Evolutionary conservation across 2,888 invertebrate genomes (phyloP).

Genomic region (Glyphotaelius pellucidus): DNA sequence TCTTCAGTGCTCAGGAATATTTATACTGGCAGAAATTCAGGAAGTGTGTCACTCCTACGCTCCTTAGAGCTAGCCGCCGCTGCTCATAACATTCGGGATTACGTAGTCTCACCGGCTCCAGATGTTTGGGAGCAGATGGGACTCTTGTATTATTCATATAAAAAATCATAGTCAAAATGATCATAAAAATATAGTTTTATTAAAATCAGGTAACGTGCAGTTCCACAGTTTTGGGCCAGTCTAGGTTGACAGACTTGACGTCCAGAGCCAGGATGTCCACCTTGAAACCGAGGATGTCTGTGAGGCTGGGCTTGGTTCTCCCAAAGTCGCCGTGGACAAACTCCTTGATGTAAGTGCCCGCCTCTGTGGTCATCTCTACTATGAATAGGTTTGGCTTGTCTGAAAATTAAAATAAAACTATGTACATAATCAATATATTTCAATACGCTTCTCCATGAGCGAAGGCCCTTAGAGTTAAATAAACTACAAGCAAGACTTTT

Average conservation of each 20-base stretch:
- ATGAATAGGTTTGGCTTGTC: slow-evolving; percentile 78
- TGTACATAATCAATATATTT: not conserved
- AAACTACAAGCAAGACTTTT: not conserved
- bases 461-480: too few species aligned
- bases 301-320: slow-evolving; percentile 88
- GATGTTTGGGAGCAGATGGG: too few species aligned
- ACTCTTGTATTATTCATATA: too few species aligned
- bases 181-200: slow-evolving; percentile 10
- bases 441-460: too few species aligned
- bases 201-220: not conserved
- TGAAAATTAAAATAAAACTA: slow-evolving; percentile 66
- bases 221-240: slow-evolving; percentile 80
- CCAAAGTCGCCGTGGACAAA: slow-evolving; percentile 98
- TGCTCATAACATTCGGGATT: too few species aligned
- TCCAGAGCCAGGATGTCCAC: slow-evolving; percentile 96
- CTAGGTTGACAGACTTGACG: slow-evolving; percentile 86
- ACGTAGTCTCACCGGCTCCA: too few species aligned
- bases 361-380: slow-evolving; percentile 87
- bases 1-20: too few species aligned
- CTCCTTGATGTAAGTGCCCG: slow-evolving; percentile 98
- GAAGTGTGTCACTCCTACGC: too few species aligned
- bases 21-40: too few species aligned
- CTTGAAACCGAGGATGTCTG: slow-evolving; percentile 81
- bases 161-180: not conserved
- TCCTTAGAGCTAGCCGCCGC: too few species aligned